These are phyloP conservation scores for Rafetus swinhoei DNA, from an alignment of 2,113 vertebrate genomes.

Conservation along the genomic window DNA sequence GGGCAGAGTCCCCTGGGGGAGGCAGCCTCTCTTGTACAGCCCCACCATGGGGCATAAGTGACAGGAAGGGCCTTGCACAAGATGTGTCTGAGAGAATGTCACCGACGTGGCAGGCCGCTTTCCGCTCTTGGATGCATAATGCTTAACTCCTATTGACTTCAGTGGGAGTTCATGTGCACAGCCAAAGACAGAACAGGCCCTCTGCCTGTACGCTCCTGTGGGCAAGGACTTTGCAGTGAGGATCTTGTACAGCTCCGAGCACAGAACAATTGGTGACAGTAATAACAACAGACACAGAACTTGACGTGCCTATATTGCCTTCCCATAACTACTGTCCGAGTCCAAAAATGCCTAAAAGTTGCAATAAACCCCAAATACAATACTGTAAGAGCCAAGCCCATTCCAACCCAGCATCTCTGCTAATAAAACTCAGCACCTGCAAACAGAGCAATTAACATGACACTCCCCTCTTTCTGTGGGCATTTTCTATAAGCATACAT, in stretches of 20 bases:
- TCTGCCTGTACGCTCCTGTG: neutral
- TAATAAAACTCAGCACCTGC: constrained; percentile 74
- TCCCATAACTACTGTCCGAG: constrained; percentile 21
- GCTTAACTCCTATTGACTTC: neutral
- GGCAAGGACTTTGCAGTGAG: rapidly evolving
- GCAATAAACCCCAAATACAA: constrained; percentile 55
- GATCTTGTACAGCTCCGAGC: neutral
- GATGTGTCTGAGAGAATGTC: neutral
- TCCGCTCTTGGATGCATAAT: neutral
- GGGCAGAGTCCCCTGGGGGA: too few species aligned
- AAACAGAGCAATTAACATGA: constrained; percentile 73
- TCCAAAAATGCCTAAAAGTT: constrained; percentile 55
- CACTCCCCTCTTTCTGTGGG: constrained; percentile 63
- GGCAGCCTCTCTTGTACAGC: too few species aligned
- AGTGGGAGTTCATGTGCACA: rapidly evolving
- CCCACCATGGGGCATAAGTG: neutral
- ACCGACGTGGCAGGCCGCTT: neutral
- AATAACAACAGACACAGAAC: neutral
- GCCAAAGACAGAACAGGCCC: neutral
- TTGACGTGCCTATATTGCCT: rapidly evolving
- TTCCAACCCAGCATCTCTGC: constrained; percentile 41
- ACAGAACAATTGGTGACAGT: rapidly evolving
- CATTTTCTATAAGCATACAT: constrained; percentile 55
- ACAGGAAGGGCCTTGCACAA: rapidly evolving
- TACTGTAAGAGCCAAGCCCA: constrained; percentile 29